Base-by-base conservation (phyloP, 2,113 vertebrate genomes). In the Nyctibius bracteatus region DNA sequence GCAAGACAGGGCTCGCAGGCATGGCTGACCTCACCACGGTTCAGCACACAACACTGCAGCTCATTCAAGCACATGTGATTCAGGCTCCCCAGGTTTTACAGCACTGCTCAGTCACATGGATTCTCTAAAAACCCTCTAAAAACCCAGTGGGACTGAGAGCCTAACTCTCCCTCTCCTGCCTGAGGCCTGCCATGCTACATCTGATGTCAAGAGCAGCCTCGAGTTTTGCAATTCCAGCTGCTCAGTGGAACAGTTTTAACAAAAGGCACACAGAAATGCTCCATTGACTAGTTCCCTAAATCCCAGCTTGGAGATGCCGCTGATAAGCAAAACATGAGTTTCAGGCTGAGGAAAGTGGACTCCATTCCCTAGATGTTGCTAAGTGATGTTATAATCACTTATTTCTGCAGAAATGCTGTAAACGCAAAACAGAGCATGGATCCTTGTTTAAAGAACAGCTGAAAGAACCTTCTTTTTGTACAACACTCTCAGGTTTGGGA, bases 251-350 rank as follows among this genome's bases (percentile, higher is more conserved):
- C 20, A 52, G 22, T 24, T 93, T 57, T 35, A 63, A 59, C 12
- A 72, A 85, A 87, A 85, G 23, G 23, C 43, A 58, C 0, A 2
- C 8, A 79, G 33, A 91, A 94, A 73, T 1, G 2, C 10, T 58
- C 24, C 4, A 2, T 8, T 62, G 46, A n/a, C 15, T 43, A 55
- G 47, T 58, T 87, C 73, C 47, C 37, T 66, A 71, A 73, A 75
- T 73, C 73, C 87, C 57, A 87, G 46, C 20, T 66, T 0, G 0
- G n/a, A 68, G 18, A 19, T 20, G 10, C 24, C 0, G 0, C 10
- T 61, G 27, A 55, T 27, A 67, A 49, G 44, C 54, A 51, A 94
- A 88, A 79, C 0, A 0, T 10, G 35, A 86, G 33, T 57, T 88
- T 65, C 80, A 77, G 44, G 16, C 52, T 86, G 27, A 85, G 33